Evolutionary conservation across 2,113 vertebrate genomes (phyloP).

Genomic region (Neodontobutis hainanensis): DNA sequence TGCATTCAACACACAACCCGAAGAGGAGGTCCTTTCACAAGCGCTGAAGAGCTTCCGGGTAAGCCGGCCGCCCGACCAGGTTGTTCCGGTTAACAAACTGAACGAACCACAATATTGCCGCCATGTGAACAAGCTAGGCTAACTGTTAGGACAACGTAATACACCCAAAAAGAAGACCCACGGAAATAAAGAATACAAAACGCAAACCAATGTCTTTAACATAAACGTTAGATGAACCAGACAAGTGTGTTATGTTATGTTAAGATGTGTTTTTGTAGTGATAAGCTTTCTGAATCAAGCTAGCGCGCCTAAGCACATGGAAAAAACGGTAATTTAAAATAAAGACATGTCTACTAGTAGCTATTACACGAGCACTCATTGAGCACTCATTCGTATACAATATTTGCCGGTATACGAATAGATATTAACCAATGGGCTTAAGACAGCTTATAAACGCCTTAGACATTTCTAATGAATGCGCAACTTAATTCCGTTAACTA

Average conservation of each 20-base stretch:
- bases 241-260: too few species aligned
- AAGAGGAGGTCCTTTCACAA: not conserved
- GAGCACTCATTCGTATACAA: fast-evolving
- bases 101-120: not conserved
- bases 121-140: slow-evolving; percentile 13
- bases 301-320: not conserved
- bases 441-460: not conserved
- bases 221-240: not conserved
- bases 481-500: not conserved
- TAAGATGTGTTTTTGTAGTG: not conserved
- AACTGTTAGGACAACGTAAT: not conserved
- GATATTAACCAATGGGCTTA: not conserved
- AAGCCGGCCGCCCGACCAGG: not conserved
- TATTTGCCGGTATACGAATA: not conserved
- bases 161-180: fast-evolving
- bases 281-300: slow-evolving; percentile 3
- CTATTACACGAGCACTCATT: not conserved
- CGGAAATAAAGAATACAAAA: not conserved
- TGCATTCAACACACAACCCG: fast-evolving
- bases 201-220: not conserved
- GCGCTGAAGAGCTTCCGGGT: fast-evolving
- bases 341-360: slow-evolving; percentile 12
- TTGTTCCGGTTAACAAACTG: not conserved
- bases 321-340: slow-evolving; percentile 15
- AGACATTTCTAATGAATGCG: not conserved